phyloP scores from a whole-genome alignment of 2,797 vertebrate species.

The Balearica regulorum region DNA sequence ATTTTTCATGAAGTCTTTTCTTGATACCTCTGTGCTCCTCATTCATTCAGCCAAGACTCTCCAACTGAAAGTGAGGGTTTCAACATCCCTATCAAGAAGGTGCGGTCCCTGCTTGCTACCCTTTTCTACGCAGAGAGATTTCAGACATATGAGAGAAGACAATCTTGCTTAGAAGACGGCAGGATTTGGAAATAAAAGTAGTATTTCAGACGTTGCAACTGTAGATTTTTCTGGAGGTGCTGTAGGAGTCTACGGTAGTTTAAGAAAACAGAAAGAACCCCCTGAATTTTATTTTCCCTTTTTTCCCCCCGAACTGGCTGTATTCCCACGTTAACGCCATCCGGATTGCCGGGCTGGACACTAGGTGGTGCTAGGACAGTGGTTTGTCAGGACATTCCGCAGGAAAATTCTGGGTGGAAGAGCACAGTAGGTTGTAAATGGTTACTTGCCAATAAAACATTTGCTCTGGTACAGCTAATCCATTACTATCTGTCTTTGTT shows the following conservation, averaged over 20 bases:
- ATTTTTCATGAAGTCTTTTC: not conserved
- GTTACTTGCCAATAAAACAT: not conserved
- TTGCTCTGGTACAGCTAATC: slow-evolving; percentile 12
- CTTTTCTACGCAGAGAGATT: not conserved
- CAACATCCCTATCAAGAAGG: not conserved
- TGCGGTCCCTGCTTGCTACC: rapidly evolving
- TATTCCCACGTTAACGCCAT: rapidly evolving
- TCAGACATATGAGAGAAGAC: not conserved
- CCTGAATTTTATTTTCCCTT: not conserved
- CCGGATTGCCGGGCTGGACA: not conserved
- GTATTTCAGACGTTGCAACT: not conserved
- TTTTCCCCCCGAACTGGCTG: rapidly evolving
- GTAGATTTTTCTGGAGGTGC: not conserved
- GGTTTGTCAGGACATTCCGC: not conserved
- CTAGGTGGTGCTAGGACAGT: slow-evolving; percentile 60
- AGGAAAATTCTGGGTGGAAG: not conserved
- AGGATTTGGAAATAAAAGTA: not conserved
- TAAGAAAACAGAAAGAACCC: not conserved
- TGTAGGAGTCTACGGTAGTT: not conserved
- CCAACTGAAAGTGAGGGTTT: not conserved
- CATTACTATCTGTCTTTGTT: not conserved
- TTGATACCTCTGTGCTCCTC: not conserved
- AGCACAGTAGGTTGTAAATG: not conserved
- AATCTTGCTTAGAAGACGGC: not conserved
- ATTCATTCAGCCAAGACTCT: not conserved